These are phyloP conservation scores for Cryptocephalus primarius DNA, from an alignment of 2,888 invertebrate species.

Conservation along the genomic window DNA sequence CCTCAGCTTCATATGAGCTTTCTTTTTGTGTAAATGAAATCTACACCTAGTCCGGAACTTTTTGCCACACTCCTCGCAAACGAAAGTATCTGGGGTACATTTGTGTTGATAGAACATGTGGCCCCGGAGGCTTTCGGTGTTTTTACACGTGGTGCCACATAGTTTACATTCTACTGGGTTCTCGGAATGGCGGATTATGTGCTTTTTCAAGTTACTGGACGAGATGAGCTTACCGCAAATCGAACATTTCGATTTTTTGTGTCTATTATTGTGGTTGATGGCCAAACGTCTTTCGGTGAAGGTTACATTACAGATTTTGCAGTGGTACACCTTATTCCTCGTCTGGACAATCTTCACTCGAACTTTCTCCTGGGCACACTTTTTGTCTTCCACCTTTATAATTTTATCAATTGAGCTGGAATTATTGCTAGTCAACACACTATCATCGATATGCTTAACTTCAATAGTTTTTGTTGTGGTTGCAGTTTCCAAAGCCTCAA, in stretches of 20 bases:
- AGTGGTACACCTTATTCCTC: neutral
- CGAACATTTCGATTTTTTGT: slow-evolving; percentile 21
- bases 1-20: slow-evolving; percentile 23
- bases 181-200: slow-evolving; percentile 21
- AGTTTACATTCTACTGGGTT: slow-evolving; percentile 22
- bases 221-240: slow-evolving; percentile 20
- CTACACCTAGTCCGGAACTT: slow-evolving; percentile 24
- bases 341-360: too few species aligned
- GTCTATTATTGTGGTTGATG: slow-evolving; percentile 17
- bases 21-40: slow-evolving; percentile 23
- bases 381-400: too few species aligned
- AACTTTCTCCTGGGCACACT: too few species aligned
- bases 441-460: too few species aligned
- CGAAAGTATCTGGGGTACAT: slow-evolving; percentile 19
- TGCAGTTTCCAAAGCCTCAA: too few species aligned
- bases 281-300: slow-evolving; percentile 5
- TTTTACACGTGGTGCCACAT: slow-evolving; percentile 27
- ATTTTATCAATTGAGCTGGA: too few species aligned
- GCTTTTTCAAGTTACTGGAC: slow-evolving; percentile 21
- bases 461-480: too few species aligned
- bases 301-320: slow-evolving; percentile 5
- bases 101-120: slow-evolving; percentile 29
- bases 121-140: slow-evolving; percentile 25
- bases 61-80: slow-evolving; percentile 27
- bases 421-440: too few species aligned